Conservation (phyloP, 2,113 vertebrate species). For the Oceanites oceanicus region DNA sequence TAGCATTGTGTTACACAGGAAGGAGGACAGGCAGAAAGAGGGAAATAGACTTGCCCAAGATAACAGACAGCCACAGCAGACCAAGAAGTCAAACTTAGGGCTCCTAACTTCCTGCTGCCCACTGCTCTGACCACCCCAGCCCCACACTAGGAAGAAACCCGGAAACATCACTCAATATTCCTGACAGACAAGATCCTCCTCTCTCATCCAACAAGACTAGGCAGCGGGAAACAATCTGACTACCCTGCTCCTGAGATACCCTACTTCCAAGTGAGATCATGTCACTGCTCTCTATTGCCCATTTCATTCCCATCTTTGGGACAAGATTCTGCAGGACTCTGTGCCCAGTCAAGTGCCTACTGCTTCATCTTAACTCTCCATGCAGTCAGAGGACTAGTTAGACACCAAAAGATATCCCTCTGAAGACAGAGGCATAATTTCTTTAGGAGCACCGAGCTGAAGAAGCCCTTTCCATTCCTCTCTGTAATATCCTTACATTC, state of each 20-base stretch:
- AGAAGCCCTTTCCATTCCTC: background rate
- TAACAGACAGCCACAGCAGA: constrained; percentile 45
- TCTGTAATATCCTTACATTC: background rate
- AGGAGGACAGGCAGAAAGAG: constrained; percentile 36
- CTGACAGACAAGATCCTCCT: background rate
- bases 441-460: background rate
- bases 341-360: background rate
- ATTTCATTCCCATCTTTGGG: background rate
- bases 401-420: background rate
- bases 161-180: background rate
- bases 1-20: constrained; percentile 46
- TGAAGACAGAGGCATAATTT: background rate
- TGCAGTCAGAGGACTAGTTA: background rate
- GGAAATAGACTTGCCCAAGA: constrained; percentile 23
- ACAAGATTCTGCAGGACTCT: background rate
- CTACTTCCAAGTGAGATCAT: background rate
- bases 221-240: background rate
- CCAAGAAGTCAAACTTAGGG: constrained; percentile 7
- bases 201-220: background rate
- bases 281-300: background rate
- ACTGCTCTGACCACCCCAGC: background rate
- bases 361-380: background rate
- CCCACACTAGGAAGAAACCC: background rate
- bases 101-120: constrained; percentile 17
- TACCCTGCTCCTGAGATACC: background rate